These are phyloP conservation scores for Oncorhynchus mykiss DNA, from an alignment of 2,113 vertebrate genomes.

Conservation along the genomic window DNA sequence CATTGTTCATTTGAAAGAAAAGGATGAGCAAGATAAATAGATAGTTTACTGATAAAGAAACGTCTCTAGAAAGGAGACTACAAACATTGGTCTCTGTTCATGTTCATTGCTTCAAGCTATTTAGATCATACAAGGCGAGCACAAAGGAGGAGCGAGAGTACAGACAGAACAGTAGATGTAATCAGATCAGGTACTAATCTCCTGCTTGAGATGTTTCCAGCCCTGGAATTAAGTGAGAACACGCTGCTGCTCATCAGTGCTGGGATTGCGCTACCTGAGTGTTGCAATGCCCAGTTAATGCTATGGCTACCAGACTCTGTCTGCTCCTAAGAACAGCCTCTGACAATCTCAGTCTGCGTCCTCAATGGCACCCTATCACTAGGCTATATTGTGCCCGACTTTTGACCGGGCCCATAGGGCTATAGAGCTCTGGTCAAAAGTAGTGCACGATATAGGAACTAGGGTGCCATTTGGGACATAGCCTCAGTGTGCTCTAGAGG, in stretches of 20 bases:
- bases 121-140: slow-evolving; percentile 10
- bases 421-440: too few relatives aligned
- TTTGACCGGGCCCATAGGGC: slow-evolving; percentile 23
- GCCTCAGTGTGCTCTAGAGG: slow-evolving; percentile 63
- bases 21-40: neutral
- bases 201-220: slow-evolving; percentile 30
- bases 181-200: slow-evolving; percentile 49
- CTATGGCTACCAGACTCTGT: neutral
- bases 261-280: slow-evolving; percentile 37
- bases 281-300: slow-evolving; percentile 30
- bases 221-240: slow-evolving; percentile 22
- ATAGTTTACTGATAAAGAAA: neutral
- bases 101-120: neutral
- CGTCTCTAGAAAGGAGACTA: neutral
- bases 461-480: too few relatives aligned
- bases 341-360: slow-evolving; percentile 44
- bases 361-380: too few relatives aligned
- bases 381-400: too few relatives aligned
- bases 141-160: neutral
- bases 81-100: neutral
- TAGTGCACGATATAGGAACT: too few relatives aligned
- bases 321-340: slow-evolving; percentile 38
- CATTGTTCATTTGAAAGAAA: neutral
- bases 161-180: slow-evolving; percentile 31
- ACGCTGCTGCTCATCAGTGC: slow-evolving; percentile 33